Evolutionary conservation across 2,797 vertebrate species (phyloP).

Genomic region (Taenioides sp.): DNA sequence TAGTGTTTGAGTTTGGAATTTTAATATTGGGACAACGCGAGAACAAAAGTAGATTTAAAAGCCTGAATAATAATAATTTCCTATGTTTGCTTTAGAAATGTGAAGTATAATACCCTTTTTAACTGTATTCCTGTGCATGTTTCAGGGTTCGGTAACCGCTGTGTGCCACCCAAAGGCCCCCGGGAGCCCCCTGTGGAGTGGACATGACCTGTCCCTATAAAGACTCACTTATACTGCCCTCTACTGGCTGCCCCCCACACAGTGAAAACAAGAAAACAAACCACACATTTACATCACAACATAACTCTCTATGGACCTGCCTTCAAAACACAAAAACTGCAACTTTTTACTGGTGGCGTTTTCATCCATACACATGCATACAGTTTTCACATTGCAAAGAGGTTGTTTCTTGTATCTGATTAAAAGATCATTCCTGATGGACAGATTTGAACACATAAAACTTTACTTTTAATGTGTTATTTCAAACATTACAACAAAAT

Average conservation of each 20-base stretch:
- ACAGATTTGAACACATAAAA: background rate
- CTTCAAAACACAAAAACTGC: conserved; percentile 60
- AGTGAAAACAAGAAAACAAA: conserved; percentile 12
- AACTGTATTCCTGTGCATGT: background rate
- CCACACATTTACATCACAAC: conserved; percentile 35
- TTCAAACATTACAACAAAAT: background rate
- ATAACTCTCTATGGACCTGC: conserved; percentile 46
- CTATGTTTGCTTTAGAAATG: no score
- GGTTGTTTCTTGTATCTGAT: conserved; percentile 34
- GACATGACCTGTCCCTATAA: conserved; percentile 81
- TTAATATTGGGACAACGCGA: no score
- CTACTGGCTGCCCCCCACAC: conserved; percentile 53
- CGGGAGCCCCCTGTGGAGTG: conserved; percentile 88
- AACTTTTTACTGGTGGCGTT: conserved; percentile 40
- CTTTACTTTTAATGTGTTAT: background rate
- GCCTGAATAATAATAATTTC: no score
- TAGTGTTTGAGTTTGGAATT: no score
- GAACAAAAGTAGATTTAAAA: no score
- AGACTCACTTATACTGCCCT: conserved; percentile 38
- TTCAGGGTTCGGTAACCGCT: conserved; percentile 89
- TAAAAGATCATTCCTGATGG: conserved; percentile 44
- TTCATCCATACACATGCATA: conserved; percentile 8
- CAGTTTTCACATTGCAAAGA: conserved; percentile 42
- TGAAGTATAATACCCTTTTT: no score
- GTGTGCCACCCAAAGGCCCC: conserved; percentile 89